Conservation (phyloP, 2,888 invertebrate species). For the Sepiola atlantica region DNA sequence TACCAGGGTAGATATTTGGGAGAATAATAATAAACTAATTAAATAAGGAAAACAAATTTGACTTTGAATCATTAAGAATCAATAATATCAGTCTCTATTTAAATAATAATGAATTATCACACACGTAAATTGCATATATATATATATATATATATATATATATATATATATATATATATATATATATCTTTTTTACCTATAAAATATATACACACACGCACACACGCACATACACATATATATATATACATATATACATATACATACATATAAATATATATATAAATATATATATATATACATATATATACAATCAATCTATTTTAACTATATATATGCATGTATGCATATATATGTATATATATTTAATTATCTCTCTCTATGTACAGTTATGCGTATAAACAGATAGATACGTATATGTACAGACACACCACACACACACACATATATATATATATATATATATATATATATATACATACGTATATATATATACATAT, state of each 20-base stretch:
- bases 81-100: background rate
- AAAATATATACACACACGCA: background rate
- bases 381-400: too few relatives aligned
- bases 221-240: background rate
- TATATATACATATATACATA: background rate
- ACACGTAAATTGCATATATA: background rate
- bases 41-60: background rate
- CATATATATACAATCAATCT: background rate
- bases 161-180: background rate
- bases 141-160: background rate
- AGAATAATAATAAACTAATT: background rate
- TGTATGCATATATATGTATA: too few relatives aligned
- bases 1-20: background rate
- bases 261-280: background rate
- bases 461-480: too few relatives aligned
- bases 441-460: too few relatives aligned
- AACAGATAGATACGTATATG: too few relatives aligned
- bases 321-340: too few relatives aligned
- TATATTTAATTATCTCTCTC: too few relatives aligned
- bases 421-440: too few relatives aligned
- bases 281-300: conserved; percentile 17
- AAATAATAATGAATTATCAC: background rate
- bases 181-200: background rate
- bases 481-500: too few relatives aligned
- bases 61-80: conserved; percentile 19